Evolutionary conservation across 2,888 invertebrate species (phyloP).

Genomic region (Saturnia japonica): DNA sequence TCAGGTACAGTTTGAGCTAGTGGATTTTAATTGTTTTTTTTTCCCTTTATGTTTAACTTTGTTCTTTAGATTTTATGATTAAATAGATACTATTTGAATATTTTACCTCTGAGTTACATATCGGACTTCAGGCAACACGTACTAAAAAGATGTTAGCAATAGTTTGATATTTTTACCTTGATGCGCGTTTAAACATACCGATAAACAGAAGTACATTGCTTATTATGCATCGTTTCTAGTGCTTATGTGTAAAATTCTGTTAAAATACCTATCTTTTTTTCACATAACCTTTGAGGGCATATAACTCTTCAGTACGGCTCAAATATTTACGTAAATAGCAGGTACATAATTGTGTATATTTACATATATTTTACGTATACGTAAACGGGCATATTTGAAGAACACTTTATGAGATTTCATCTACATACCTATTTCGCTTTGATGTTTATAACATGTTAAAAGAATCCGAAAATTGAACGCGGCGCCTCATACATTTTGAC

Average conservation of each 20-base stretch:
- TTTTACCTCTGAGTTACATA: not conserved
- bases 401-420: conserved; percentile 19
- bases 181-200: too few relatives aligned
- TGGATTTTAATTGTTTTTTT: too few relatives aligned
- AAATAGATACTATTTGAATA: not conserved
- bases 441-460: conserved; percentile 17
- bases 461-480: conserved; percentile 5
- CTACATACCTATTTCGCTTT: conserved; percentile 13
- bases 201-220: too few relatives aligned
- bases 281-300: too few relatives aligned
- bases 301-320: not conserved
- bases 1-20: too few relatives aligned
- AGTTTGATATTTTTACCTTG: too few relatives aligned
- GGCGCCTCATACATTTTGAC: not conserved
- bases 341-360: not conserved
- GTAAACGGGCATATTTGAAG: conserved; percentile 1
- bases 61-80: too few relatives aligned
- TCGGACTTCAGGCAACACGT: not conserved
- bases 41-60: too few relatives aligned
- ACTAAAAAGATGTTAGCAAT: too few relatives aligned
- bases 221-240: too few relatives aligned
- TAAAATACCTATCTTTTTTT: too few relatives aligned
- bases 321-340: not conserved
- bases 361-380: not conserved
- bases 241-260: too few relatives aligned